These are phyloP conservation scores for Coregonus suidteri DNA, from an alignment of 2,797 vertebrate genomes.

Conservation along the genomic window DNA sequence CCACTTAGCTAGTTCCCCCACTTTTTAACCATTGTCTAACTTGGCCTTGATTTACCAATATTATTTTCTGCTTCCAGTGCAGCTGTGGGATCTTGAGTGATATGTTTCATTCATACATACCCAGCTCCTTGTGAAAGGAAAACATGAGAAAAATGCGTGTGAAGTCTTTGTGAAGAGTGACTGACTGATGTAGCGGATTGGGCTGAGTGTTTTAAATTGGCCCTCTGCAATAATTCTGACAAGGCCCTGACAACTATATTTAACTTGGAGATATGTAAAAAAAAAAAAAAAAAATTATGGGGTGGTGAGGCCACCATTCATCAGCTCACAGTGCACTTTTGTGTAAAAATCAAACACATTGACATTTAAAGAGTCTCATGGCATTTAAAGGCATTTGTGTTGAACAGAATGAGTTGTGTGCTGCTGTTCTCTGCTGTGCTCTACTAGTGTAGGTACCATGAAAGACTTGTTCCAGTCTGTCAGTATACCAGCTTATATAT, in stretches of 20 bases:
- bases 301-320: background rate
- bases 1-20: background rate
- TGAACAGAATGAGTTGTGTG: slow-evolving; percentile 46
- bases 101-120: background rate
- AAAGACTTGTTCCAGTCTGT: background rate
- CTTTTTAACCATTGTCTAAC: background rate
- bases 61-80: background rate
- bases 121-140: background rate
- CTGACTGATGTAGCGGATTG: background rate
- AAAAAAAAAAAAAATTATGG: background rate
- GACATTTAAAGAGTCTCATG: slow-evolving; percentile 61
- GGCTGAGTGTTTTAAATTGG: slow-evolving; percentile 10
- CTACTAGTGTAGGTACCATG: background rate
- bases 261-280: slow-evolving; percentile 4
- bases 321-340: slow-evolving; percentile 1
- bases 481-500: background rate
- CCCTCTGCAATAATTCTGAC: slow-evolving; percentile 10
- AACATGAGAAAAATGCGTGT: background rate
- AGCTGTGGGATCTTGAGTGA: background rate
- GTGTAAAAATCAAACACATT: slow-evolving; percentile 52
- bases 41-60: background rate
- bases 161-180: background rate
- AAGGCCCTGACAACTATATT: slow-evolving; percentile 27
- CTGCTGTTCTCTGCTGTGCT: background rate
- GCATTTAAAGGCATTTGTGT: slow-evolving; percentile 64